Percentiles rank a stretch among this genome's conserved stretches.
Conservation (phyloP, 2,113 vertebrate species). For the Eublepharis macularius region DNA sequence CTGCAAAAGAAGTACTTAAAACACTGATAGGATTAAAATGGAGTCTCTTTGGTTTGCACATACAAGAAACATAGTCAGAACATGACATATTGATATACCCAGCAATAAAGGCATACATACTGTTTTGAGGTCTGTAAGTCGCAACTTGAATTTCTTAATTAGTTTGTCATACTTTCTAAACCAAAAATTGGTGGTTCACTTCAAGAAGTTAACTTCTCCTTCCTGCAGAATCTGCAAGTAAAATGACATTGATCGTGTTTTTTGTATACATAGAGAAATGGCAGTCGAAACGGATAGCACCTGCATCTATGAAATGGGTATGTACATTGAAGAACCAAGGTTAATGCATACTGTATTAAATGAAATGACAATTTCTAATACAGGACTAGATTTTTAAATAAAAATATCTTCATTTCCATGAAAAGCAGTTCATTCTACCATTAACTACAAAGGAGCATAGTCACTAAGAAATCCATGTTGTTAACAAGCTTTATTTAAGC, state of each 20-base stretch:
- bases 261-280: neutral
- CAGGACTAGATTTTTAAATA: neutral
- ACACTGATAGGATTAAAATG: too few relatives aligned
- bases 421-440: neutral
- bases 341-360: slow-evolving; percentile 50
- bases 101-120: neutral
- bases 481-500: slow-evolving; percentile 13
- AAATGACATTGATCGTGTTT: neutral
- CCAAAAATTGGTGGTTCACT: neutral
- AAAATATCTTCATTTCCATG: neutral
- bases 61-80: too few relatives aligned
- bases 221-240: slow-evolving; percentile 10
- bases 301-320: neutral
- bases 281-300: neutral
- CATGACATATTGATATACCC: neutral
- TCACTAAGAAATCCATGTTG: neutral
- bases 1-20: too few relatives aligned
- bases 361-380: neutral
- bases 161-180: neutral
- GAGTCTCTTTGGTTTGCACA: too few relatives aligned
- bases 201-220: neutral
- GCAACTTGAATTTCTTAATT: neutral
- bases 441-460: neutral
- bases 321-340: slow-evolving; percentile 29
- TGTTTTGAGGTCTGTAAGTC: neutral